Evolutionary conservation across 2,888 invertebrate genomes (phyloP).

Genomic region (Folsomia manolachei): DNA sequence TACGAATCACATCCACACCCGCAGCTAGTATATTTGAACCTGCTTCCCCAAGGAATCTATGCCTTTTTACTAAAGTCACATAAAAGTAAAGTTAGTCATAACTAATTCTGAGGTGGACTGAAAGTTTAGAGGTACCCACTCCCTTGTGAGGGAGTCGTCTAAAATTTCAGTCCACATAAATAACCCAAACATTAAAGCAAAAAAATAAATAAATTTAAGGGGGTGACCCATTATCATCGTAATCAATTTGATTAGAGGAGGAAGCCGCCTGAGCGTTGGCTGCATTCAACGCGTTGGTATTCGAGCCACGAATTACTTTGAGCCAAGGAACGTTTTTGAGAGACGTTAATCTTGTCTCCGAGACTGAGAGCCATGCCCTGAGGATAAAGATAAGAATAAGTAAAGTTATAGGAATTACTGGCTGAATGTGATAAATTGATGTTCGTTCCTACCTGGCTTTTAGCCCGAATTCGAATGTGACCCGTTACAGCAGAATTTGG

Average conservation of each 20-base stretch:
- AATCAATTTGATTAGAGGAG: background rate
- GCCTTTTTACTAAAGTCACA: no score
- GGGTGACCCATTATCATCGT: background rate
- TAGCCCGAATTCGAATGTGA: conserved; percentile 95
- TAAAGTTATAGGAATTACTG: background rate
- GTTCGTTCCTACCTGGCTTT: conserved; percentile 89
- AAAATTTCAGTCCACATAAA: background rate
- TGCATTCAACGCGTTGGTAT: background rate
- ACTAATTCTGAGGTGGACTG: no score
- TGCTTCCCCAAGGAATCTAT: no score
- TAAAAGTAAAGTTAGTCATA: no score
- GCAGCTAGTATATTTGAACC: no score
- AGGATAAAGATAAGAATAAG: conserved; percentile 37
- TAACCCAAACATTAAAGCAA: background rate
- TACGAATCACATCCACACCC: no score
- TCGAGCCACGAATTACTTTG: background rate
- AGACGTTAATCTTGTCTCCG: conserved; percentile 95
- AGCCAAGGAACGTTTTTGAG: conserved; percentile 63
- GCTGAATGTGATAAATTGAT: conserved; percentile 3
- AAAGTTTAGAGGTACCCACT: no score
- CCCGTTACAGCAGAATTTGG: conserved; percentile 86
- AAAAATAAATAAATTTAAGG: background rate
- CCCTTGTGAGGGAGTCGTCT: background rate
- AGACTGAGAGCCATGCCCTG: conserved; percentile 98
- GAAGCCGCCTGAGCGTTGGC: background rate